phyloP scores from a whole-genome alignment of 2,113 vertebrate genomes.

The Promerops cafer region DNA sequence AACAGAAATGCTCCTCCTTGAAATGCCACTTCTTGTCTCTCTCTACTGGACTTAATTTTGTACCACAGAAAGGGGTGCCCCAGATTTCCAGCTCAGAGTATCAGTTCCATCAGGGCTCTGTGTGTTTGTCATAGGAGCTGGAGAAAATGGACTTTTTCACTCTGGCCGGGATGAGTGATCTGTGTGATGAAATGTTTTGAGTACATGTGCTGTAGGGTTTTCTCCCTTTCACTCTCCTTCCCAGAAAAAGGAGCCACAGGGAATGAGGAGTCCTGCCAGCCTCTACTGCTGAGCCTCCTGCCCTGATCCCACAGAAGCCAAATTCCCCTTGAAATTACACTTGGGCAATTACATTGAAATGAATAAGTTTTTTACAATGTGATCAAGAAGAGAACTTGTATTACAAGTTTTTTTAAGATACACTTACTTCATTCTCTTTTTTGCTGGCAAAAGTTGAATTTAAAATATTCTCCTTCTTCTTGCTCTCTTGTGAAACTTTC shows the following conservation, averaged over 20 bases:
- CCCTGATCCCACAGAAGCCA: background rate
- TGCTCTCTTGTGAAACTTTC: background rate
- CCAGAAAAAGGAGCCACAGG: background rate
- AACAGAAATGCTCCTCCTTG: background rate
- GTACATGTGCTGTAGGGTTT: background rate
- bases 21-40: background rate
- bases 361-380: background rate
- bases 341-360: conserved; percentile 1
- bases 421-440: background rate
- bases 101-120: background rate
- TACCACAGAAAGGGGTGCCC: background rate
- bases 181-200: background rate
- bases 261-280: background rate
- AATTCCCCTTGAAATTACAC: background rate
- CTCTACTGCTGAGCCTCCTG: background rate
- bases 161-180: background rate
- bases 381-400: background rate
- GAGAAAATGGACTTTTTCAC: background rate
- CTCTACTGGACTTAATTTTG: background rate
- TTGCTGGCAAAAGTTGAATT: background rate
- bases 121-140: background rate
- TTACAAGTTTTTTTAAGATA: background rate
- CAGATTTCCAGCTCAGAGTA: background rate
- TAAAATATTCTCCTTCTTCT: background rate
- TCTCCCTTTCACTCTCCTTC: background rate